These are phyloP conservation scores for Porites evermanni DNA, from an alignment of 92 coral and sea anemone species.

Conservation along the genomic window DNA sequence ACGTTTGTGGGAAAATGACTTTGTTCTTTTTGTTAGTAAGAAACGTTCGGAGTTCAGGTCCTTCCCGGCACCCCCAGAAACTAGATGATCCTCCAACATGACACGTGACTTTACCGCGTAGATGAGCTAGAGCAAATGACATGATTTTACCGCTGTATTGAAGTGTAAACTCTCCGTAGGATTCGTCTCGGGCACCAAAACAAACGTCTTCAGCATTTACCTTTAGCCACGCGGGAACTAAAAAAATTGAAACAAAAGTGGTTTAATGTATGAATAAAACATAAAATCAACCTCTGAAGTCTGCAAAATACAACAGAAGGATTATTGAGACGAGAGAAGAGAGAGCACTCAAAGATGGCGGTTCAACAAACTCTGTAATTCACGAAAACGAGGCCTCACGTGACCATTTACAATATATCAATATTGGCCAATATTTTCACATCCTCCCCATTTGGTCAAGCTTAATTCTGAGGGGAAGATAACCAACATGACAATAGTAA, in stretches of 20 bases:
- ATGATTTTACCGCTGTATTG: background rate
- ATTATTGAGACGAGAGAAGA: no score
- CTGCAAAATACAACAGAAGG: no score
- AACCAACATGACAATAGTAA: no score
- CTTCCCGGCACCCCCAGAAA: background rate
- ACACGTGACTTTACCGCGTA: conserved; percentile 15
- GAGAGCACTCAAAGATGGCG: no score
- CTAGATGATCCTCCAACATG: background rate
- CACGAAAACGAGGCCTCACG: no score
- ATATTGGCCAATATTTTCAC: no score
- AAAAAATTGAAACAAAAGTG: background rate
- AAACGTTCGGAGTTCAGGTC: background rate
- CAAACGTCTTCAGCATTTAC: conserved; percentile 4
- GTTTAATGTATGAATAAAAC: background rate
- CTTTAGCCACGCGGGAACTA: background rate
- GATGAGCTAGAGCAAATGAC: background rate
- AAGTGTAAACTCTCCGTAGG: conserved; percentile 12
- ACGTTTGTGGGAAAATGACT: conserved; percentile 3
- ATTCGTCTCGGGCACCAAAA: conserved; percentile 20
- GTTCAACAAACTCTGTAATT: no score
- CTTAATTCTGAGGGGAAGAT: no score
- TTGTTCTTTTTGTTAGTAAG: background rate
- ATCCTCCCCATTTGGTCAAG: no score
- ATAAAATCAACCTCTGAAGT: background rate
- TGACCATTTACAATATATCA: no score